phyloP scores from a whole-genome alignment of 2,888 invertebrate species.

The Dicranocentrus wangi region DNA sequence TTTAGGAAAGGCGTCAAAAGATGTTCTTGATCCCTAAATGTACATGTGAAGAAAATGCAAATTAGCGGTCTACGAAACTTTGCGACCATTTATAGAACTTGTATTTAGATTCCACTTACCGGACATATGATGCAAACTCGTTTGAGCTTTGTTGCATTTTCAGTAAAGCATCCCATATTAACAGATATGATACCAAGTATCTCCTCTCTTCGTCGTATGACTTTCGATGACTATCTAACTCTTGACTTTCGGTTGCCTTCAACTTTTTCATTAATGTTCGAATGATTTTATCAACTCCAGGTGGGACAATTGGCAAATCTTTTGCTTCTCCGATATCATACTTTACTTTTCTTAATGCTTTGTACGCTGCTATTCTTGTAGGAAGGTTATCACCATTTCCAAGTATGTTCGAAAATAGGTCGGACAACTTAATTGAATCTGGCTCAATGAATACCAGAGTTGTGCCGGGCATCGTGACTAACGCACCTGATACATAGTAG shows the following conservation, averaged over 20 bases:
- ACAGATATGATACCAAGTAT: slow-evolving; percentile 70
- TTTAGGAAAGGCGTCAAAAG: slow-evolving; percentile 62
- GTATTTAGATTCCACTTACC: slow-evolving; percentile 51
- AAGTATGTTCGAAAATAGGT: slow-evolving; percentile 61
- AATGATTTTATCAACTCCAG: slow-evolving; percentile 49
- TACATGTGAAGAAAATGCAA: no score
- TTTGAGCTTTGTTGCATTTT: slow-evolving; percentile 66
- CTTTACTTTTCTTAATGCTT: slow-evolving; percentile 64
- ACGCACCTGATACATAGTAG: slow-evolving; percentile 55
- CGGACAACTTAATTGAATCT: slow-evolving; percentile 52
- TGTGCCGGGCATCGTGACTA: slow-evolving; percentile 64
- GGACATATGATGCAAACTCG: slow-evolving; percentile 71
- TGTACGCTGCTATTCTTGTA: slow-evolving; percentile 59
- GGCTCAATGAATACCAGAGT: slow-evolving; percentile 69
- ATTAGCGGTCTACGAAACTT: no score
- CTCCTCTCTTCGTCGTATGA: slow-evolving; percentile 13
- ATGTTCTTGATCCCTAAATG: slow-evolving; percentile 66
- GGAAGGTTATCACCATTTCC: slow-evolving; percentile 39
- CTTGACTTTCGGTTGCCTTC: slow-evolving; percentile 9
- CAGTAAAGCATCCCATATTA: slow-evolving; percentile 72
- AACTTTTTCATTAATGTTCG: slow-evolving; percentile 23
- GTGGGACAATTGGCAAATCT: slow-evolving; percentile 64
- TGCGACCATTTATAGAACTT: slow-evolving; percentile 14
- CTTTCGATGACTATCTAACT: background rate
- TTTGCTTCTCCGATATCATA: slow-evolving; percentile 55